Evolutionary conservation across 2,888 invertebrate genomes (phyloP).

Genomic region (Parnassius mnemosyne): DNA sequence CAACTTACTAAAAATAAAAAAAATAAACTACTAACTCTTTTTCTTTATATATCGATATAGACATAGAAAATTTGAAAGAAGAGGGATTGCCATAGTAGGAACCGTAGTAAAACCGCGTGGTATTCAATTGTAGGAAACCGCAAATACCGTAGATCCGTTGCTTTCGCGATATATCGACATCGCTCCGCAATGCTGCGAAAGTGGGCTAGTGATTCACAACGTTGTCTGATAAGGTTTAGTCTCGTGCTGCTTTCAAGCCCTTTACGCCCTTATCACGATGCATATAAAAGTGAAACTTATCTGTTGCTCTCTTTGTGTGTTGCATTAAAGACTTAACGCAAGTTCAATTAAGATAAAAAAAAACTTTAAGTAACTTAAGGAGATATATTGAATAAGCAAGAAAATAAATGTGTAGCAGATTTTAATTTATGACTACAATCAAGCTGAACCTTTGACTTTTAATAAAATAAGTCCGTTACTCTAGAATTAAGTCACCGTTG

Average conservation of each 20-base stretch:
- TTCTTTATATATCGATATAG: slow-evolving; percentile 1
- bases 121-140: slow-evolving; percentile 74
- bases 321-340: slow-evolving; percentile 21
- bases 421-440: slow-evolving; percentile 5
- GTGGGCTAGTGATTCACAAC: slow-evolving; percentile 61
- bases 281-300: slow-evolving; percentile 23
- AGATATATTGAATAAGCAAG: slow-evolving; percentile 1
- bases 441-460: neutral
- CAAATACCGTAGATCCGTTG: slow-evolving; percentile 67
- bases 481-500: neutral
- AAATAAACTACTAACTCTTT: neutral
- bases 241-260: slow-evolving; percentile 37
- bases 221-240: slow-evolving; percentile 54
- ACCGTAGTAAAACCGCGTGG: slow-evolving; percentile 55
- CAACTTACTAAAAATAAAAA: too few relatives aligned
- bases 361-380: slow-evolving; percentile 20
- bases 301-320: slow-evolving; percentile 12
- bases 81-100: slow-evolving; percentile 37
- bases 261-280: slow-evolving; percentile 23
- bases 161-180: slow-evolving; percentile 63
- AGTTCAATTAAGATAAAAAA: slow-evolving; percentile 28
- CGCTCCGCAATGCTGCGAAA: slow-evolving; percentile 47
- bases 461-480: neutral
- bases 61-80: slow-evolving; percentile 28
- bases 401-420: neutral